A percentile compares a stretch with the other conserved stretches of the same genome.
These are phyloP conservation scores for Formica aserva DNA, from an alignment of 2,888 invertebrate species.

Conservation along the genomic window DNA sequence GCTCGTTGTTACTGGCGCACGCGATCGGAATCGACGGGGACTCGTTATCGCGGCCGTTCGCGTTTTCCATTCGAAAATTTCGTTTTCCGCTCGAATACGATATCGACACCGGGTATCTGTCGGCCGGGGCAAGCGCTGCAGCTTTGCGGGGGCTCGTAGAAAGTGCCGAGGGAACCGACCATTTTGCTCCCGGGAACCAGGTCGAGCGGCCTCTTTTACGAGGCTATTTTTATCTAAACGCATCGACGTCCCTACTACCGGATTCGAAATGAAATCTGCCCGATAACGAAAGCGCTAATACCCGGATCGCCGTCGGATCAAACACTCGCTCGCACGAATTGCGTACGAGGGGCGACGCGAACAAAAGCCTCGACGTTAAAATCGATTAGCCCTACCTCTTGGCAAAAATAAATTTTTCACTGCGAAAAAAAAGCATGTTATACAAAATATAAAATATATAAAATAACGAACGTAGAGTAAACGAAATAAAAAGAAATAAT, in stretches of 20 bases:
- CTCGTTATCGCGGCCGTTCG: conserved; percentile 67
- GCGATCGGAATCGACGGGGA: conserved; percentile 67
- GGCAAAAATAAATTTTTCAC: not conserved
- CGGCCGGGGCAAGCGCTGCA: conserved; percentile 17
- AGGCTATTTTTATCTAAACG: conserved; percentile 56
- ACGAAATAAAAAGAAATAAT: not conserved
- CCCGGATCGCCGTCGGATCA: conserved; percentile 44
- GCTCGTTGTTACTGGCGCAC: conserved; percentile 55
- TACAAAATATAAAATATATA: not conserved
- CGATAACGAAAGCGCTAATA: conserved; percentile 52
- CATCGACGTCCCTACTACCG: conserved; percentile 27
- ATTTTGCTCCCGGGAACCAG: conserved; percentile 45
- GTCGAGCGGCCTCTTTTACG: conserved; percentile 50
- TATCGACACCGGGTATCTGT: conserved; percentile 62
- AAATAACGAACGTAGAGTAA: not conserved
- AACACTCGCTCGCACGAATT: conserved; percentile 35
- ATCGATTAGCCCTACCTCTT: conserved; percentile 16
- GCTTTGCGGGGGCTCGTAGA: conserved; percentile 31
- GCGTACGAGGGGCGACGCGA: conserved; percentile 13
- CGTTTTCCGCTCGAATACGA: conserved; percentile 67
- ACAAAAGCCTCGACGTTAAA: conserved; percentile 10
- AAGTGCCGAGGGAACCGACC: conserved; percentile 19
- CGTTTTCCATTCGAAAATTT: conserved; percentile 69
- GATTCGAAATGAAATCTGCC: conserved; percentile 47
- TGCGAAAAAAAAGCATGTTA: conserved; percentile 5